These are phyloP conservation scores for Typhlichthys subterraneus DNA, from an alignment of 2,797 vertebrate genomes.

Conservation along the genomic window DNA sequence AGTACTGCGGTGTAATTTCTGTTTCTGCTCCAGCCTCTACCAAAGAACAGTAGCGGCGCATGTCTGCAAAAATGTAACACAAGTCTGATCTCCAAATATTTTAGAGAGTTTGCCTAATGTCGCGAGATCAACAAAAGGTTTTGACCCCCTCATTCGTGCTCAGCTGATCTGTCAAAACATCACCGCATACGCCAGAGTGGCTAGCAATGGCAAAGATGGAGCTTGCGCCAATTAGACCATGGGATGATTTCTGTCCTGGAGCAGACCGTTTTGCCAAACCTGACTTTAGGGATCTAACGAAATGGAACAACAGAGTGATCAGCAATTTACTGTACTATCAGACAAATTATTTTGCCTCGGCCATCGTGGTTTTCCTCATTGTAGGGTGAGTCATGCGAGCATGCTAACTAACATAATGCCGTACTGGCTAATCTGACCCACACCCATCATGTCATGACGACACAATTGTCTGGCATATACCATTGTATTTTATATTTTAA, in stretches of 20 bases:
- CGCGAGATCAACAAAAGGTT: slow-evolving; percentile 32
- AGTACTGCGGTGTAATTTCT: slow-evolving; percentile 45
- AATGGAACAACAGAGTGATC: slow-evolving; percentile 95
- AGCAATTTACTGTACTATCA: slow-evolving; percentile 95
- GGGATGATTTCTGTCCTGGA: slow-evolving; percentile 90
- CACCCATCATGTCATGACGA: slow-evolving; percentile 39
- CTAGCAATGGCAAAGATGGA: slow-evolving; percentile 84
- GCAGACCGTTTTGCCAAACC: slow-evolving; percentile 86
- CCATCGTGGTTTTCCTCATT: slow-evolving; percentile 82
- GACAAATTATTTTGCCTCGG: slow-evolving; percentile 90
- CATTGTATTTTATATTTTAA: too few relatives aligned
- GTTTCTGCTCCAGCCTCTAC: too few relatives aligned
- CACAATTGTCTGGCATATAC: slow-evolving; percentile 18
- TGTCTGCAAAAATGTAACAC: slow-evolving; percentile 13
- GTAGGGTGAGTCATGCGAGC: slow-evolving; percentile 86
- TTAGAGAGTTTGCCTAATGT: background rate
- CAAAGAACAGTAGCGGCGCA: slow-evolving; percentile 24
- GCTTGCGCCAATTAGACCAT: slow-evolving; percentile 86
- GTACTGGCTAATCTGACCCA: slow-evolving; percentile 18
- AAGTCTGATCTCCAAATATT: background rate
- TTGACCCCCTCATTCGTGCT: slow-evolving; percentile 10
- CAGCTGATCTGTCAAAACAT: slow-evolving; percentile 69
- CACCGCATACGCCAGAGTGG: slow-evolving; percentile 44
- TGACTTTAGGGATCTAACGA: slow-evolving; percentile 85
- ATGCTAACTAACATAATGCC: slow-evolving; percentile 25